These are phyloP conservation scores for Loripinus fragilis DNA, from an alignment of 2,888 invertebrate species.

Conservation along the genomic window DNA sequence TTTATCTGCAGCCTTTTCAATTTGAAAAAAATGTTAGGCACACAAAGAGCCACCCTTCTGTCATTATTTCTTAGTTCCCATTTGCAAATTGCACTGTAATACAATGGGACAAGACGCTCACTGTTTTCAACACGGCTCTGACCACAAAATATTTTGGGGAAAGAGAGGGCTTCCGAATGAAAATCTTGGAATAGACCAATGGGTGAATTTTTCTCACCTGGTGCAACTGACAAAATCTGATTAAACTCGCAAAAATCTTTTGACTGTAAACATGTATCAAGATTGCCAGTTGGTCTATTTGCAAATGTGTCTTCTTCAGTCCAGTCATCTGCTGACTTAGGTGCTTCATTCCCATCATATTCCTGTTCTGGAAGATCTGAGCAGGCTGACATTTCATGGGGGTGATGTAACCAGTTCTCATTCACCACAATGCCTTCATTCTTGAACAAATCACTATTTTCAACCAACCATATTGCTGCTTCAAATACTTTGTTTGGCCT, in stretches of 20 bases:
- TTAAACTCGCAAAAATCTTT: not conserved
- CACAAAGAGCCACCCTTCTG: slow-evolving; percentile 27
- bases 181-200: slow-evolving; percentile 33
- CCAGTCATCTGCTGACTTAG: not conserved
- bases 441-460: not conserved
- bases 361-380: not conserved
- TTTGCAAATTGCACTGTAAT: slow-evolving; percentile 25
- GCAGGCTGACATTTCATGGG: not conserved
- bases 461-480: not conserved
- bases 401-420: not conserved
- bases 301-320: too few relatives aligned
- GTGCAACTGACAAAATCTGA: slow-evolving; percentile 24
- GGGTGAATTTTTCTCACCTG: slow-evolving; percentile 37
- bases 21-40: slow-evolving; percentile 47
- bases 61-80: slow-evolving; percentile 17
- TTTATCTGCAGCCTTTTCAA: slow-evolving; percentile 35
- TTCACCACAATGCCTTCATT: too few relatives aligned
- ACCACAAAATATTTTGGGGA: slow-evolving; percentile 43
- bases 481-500: slow-evolving; percentile 14
- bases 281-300: not conserved
- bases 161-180: slow-evolving; percentile 32
- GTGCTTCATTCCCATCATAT: not conserved
- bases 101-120: not conserved
- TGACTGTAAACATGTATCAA: not conserved
- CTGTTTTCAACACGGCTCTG: slow-evolving; percentile 18